phyloP scores from a whole-genome alignment of 2,113 vertebrate species.

The Microcebus jonahi region DNA sequence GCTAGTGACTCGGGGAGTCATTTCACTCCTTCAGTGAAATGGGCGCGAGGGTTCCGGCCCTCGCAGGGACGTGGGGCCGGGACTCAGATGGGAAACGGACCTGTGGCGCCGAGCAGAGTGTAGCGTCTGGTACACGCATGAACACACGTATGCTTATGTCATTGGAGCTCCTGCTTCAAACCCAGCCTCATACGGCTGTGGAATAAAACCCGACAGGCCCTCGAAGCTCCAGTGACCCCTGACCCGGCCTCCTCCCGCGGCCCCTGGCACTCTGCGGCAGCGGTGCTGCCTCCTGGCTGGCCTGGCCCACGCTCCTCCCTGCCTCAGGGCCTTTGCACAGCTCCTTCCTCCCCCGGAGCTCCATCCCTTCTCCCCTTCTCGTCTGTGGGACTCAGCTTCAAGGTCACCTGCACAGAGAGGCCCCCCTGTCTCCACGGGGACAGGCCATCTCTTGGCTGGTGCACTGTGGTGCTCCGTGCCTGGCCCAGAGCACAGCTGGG shows the following conservation, averaged over 20 bases:
- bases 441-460: background rate
- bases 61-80: accelerated
- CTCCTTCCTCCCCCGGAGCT: background rate
- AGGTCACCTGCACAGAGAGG: background rate
- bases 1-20: accelerated
- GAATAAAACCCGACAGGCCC: background rate
- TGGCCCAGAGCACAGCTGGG: background rate
- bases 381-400: background rate
- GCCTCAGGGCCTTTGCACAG: background rate
- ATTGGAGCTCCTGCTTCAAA: background rate
- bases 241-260: background rate
- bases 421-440: background rate
- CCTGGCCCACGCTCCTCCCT: background rate
- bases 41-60: background rate
- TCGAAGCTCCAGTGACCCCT: background rate
- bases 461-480: background rate
- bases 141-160: accelerated
- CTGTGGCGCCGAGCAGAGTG: accelerated
- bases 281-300: background rate
- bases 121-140: accelerated
- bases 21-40: background rate
- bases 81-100: background rate
- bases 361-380: background rate
- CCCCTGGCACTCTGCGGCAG: accelerated
- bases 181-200: accelerated